Evolutionary conservation across 2,113 vertebrate species (phyloP).

Genomic region (Atractosteus spatula): DNA sequence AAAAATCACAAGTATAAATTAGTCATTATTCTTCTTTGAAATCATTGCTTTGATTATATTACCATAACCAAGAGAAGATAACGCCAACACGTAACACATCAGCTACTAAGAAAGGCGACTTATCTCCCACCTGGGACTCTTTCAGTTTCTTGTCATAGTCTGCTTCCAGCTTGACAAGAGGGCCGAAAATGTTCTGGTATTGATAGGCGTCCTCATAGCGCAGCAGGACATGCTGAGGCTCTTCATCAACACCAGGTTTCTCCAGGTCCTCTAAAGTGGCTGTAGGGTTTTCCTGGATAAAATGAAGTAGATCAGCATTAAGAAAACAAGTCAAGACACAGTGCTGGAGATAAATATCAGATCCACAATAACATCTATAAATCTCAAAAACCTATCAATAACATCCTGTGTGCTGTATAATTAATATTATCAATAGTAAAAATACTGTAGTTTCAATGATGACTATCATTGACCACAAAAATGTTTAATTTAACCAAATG

Average conservation of each 20-base stretch:
- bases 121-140: constrained; percentile 85
- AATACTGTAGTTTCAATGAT: no score
- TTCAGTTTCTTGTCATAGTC: constrained; percentile 99
- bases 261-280: constrained; percentile 95
- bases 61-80: neutral
- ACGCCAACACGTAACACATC: neutral
- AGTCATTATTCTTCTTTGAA: no score
- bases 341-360: no score
- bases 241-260: constrained; percentile 95
- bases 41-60: no score
- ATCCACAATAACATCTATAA: no score
- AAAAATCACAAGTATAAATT: neutral
- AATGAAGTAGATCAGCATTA: neutral
- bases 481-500: no score
- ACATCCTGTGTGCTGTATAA: no score
- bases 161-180: constrained; percentile 94
- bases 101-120: neutral
- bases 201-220: constrained; percentile 97
- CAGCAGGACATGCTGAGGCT: constrained; percentile 92
- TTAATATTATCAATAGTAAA: no score
- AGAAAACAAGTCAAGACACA: no score
- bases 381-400: no score
- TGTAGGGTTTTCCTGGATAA: constrained; percentile 85
- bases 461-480: no score
- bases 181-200: constrained; percentile 98